These are phyloP conservation scores for Harpalus rubripes DNA, from an alignment of 2,888 invertebrate species.

Conservation along the genomic window DNA sequence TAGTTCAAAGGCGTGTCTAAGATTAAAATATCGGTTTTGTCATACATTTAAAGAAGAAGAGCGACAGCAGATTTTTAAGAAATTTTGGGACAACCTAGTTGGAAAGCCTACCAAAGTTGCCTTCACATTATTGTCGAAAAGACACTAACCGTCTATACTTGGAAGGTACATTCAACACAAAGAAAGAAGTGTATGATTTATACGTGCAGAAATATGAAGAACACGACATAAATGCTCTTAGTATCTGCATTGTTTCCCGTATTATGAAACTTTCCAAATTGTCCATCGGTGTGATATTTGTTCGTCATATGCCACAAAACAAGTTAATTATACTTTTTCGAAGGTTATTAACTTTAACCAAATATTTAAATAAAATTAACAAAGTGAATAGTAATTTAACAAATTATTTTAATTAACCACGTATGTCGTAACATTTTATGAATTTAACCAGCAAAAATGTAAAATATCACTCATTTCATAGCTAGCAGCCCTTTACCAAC, in stretches of 20 bases:
- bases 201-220: slow-evolving; percentile 1
- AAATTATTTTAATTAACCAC: too few species aligned
- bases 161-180: too few species aligned
- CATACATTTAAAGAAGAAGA: too few species aligned
- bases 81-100: background rate
- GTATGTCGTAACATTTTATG: too few species aligned
- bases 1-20: too few species aligned
- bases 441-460: too few species aligned
- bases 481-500: background rate
- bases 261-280: slow-evolving; percentile 24
- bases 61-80: too few species aligned
- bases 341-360: too few species aligned
- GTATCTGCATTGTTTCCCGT: slow-evolving; percentile 8
- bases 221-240: background rate
- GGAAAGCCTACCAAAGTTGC: slow-evolving; percentile 12
- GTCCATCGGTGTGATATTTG: slow-evolving; percentile 41
- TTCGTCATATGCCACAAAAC: slow-evolving; percentile 4
- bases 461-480: background rate
- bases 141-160: background rate
- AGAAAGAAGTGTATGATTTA: slow-evolving; percentile 15
- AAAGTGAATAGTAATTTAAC: too few species aligned
- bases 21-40: too few species aligned
- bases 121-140: slow-evolving; percentile 1
- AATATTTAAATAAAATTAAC: too few species aligned
- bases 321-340: too few species aligned